These are phyloP conservation scores for Ophonus ardosiacus DNA, from an alignment of 2,888 invertebrate genomes.

Conservation along the genomic window DNA sequence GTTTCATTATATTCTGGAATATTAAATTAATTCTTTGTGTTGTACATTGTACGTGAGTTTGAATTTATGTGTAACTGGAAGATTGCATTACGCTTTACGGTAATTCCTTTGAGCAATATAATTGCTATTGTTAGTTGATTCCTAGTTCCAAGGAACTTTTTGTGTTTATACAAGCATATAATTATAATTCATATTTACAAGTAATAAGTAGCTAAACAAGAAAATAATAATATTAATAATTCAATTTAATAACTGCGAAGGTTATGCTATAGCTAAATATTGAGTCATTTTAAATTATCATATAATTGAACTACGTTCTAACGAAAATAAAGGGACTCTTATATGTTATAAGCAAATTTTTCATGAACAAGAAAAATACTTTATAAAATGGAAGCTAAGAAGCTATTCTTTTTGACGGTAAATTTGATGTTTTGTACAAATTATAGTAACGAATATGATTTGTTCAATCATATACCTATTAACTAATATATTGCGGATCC, in stretches of 20 bases:
- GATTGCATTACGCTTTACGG: conserved; percentile 4
- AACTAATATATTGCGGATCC: too few relatives aligned
- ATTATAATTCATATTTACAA: not conserved
- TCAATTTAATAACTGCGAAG: not conserved
- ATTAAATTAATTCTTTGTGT: conserved; percentile 39
- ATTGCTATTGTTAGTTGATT: not conserved
- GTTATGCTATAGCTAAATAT: not conserved
- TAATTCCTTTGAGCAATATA: conserved; percentile 22
- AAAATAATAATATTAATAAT: not conserved
- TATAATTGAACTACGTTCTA: not conserved
- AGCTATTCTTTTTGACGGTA: too few relatives aligned
- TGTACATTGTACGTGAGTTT: not conserved
- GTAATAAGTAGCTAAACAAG: not conserved
- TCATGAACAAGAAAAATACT: too few relatives aligned
- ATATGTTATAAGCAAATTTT: not conserved
- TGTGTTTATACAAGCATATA: not conserved
- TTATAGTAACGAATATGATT: too few relatives aligned
- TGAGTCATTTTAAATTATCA: not conserved
- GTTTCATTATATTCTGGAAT: conserved; percentile 9
- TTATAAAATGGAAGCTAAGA: too few relatives aligned
- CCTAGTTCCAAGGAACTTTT: not conserved
- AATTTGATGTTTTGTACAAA: too few relatives aligned
- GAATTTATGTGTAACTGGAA: not conserved
- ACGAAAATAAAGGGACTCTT: not conserved
- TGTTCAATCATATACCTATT: too few relatives aligned